Percentiles rank a stretch among this genome's conserved stretches.
phyloP scores from a whole-genome alignment of 2,888 invertebrate species.

The Peribatodes rhomboidaria region DNA sequence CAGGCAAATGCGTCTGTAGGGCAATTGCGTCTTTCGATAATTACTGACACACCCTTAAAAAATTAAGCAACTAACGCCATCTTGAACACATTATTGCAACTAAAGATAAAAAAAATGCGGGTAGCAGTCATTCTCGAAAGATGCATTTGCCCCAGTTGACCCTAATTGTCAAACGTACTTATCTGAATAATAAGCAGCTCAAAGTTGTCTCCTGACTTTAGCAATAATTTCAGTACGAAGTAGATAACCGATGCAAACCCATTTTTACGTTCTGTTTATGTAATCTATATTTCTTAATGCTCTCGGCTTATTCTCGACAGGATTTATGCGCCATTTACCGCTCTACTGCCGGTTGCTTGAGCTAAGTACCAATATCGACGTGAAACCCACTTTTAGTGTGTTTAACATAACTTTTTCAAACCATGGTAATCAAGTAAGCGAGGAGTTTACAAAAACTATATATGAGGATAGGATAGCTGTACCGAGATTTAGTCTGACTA shows the following conservation, averaged over 20 bases:
- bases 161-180: neutral
- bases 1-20: no score
- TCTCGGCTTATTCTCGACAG: conserved; percentile 71
- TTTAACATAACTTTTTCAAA: conserved; percentile 60
- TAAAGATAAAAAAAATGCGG: no score
- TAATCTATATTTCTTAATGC: conserved; percentile 78
- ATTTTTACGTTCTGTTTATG: conserved; percentile 67
- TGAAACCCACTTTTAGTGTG: conserved; percentile 57
- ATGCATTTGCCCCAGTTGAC: no score
- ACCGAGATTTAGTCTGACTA: no score
- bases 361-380: conserved; percentile 54
- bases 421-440: conserved; percentile 26
- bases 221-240: conserved; percentile 50
- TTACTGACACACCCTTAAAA: no score
- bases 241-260: conserved; percentile 56
- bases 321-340: conserved; percentile 80
- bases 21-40: no score
- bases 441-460: no score
- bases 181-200: neutral
- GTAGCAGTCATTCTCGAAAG: no score
- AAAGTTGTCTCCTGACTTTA: conserved; percentile 19
- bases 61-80: no score
- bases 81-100: no score
- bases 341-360: conserved; percentile 67
- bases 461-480: no score